A percentile compares a stretch with the other conserved stretches of the same genome.
phyloP scores from a whole-genome alignment of 2,797 vertebrate genomes.

The Anabacerthia variegaticeps region DNA sequence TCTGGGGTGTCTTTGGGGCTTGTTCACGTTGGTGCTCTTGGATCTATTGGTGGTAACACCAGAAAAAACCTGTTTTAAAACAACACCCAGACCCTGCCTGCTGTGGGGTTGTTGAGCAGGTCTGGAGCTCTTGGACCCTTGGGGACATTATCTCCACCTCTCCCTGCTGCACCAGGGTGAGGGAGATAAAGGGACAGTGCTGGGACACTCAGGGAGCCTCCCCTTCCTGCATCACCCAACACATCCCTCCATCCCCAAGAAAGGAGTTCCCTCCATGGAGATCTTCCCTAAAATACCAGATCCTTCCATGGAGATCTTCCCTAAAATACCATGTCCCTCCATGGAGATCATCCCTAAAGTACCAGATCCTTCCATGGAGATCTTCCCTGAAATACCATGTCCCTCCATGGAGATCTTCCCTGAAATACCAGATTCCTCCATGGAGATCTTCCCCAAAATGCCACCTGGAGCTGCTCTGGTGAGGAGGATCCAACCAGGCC shows the following conservation, averaged over 20 bases:
- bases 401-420: background rate
- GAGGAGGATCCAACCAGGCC: background rate
- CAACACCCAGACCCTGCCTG: background rate
- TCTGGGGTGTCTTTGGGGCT: background rate
- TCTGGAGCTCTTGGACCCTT: background rate
- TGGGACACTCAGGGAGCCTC: accelerated
- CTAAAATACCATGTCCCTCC: no score
- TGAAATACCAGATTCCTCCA: background rate
- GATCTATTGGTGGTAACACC: background rate
- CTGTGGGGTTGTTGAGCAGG: background rate
- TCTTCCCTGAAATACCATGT: no score
- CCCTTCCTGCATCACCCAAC: background rate
- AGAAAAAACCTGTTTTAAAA: background rate
- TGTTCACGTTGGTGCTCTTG: background rate
- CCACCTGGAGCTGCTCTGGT: no score
- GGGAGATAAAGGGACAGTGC: background rate
- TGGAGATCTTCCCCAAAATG: background rate
- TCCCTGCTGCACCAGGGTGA: background rate
- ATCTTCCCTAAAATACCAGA: background rate
- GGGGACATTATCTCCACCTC: background rate
- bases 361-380: no score
- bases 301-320: no score
- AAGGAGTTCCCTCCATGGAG: no score
- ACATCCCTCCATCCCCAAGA: background rate
- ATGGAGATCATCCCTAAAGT: background rate